Conservation (phyloP, 1,140 invertebrate species). For the Bombus impatiens region DNA sequence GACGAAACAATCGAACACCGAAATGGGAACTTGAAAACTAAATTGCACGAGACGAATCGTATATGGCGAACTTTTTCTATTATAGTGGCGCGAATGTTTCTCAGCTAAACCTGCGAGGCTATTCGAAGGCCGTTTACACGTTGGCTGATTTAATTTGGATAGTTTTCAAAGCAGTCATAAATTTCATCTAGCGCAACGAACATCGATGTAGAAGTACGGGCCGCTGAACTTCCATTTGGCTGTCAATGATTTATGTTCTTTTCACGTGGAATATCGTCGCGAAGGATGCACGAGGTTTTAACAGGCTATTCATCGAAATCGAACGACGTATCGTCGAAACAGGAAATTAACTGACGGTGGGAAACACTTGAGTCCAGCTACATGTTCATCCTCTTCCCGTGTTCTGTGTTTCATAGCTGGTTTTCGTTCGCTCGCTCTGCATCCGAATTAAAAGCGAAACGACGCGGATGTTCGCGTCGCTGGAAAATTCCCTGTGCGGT, state of each 20-base stretch:
- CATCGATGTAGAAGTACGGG: background rate
- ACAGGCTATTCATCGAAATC: background rate
- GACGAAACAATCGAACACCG: background rate
- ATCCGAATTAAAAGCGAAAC: background rate
- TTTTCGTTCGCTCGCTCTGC: background rate
- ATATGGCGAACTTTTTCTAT: background rate
- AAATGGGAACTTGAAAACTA: background rate
- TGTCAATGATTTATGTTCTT: constrained; percentile 7
- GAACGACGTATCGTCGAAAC: background rate
- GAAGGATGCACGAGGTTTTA: background rate
- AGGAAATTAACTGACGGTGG: constrained; percentile 18
- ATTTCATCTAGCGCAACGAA: background rate
- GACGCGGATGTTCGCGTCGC: background rate
- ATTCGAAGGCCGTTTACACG: background rate
- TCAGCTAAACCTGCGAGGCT: background rate
- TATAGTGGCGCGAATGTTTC: background rate
- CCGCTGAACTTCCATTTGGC: background rate
- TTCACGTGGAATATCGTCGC: background rate
- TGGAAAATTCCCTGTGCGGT: background rate
- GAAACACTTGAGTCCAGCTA: background rate
- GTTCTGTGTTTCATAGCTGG: background rate
- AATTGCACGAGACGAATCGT: background rate
- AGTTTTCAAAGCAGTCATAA: background rate
- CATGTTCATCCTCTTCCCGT: too few relatives aligned
- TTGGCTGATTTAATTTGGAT: background rate